Percentiles rank a stretch among this genome's conserved stretches.
phyloP scores from a whole-genome alignment of 2,888 invertebrate species.

The Monoplex corrugatus region DNA sequence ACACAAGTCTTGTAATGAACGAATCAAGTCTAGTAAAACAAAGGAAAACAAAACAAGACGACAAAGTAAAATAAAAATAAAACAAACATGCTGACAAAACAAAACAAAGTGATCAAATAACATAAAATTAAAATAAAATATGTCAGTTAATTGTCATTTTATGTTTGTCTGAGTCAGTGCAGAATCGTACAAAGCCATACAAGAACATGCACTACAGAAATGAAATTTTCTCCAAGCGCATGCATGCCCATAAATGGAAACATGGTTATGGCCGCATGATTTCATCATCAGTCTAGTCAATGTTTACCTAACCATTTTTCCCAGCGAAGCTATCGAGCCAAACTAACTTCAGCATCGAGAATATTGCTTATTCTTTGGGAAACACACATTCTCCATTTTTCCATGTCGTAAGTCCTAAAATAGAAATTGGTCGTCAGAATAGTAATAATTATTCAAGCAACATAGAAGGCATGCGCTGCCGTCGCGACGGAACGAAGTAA shows the following conservation, averaged over 20 bases:
- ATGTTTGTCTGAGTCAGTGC: no score
- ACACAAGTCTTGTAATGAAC: no score
- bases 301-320: not conserved
- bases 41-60: no score
- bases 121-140: not conserved
- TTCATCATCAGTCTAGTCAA: slow-evolving; percentile 28
- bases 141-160: no score
- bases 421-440: slow-evolving; percentile 48
- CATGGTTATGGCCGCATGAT: not conserved
- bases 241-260: not conserved
- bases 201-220: not conserved
- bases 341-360: not conserved
- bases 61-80: no score
- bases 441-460: slow-evolving; percentile 43
- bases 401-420: slow-evolving; percentile 18
- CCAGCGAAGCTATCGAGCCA: not conserved
- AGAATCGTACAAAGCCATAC: not conserved
- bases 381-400: not conserved
- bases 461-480: slow-evolving; percentile 19
- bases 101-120: not conserved
- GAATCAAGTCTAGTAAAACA: no score
- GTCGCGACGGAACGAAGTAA: slow-evolving; percentile 56
- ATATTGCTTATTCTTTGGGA: no score
- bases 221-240: not conserved
- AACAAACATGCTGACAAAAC: no score